Evolutionary conservation across 1,140 invertebrate genomes (phyloP).

Genomic region (Myzus persicae): DNA sequence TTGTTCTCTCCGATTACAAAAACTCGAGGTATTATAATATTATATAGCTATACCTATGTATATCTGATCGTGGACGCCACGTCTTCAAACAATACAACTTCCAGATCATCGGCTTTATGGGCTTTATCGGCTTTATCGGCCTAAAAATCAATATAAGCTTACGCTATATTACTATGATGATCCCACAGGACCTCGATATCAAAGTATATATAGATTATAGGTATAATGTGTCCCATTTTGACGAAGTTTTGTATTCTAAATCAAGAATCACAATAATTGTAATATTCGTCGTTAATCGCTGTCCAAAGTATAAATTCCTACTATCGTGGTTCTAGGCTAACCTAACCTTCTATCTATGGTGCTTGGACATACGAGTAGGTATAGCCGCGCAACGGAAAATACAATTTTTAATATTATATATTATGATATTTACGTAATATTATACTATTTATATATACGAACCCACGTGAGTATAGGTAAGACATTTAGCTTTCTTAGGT

Average conservation of each 20-base stretch:
- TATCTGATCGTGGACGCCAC: not conserved
- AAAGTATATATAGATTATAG: not conserved
- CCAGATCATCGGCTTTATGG: not conserved
- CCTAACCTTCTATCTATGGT: no score
- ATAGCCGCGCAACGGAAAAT: no score
- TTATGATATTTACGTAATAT: not conserved
- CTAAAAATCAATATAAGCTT: not conserved
- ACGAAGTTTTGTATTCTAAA: not conserved
- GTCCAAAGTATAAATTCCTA: not conserved
- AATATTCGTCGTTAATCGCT: not conserved
- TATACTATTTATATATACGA: not conserved
- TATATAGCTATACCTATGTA: not conserved
- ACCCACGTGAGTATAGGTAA: not conserved
- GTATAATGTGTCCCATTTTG: not conserved
- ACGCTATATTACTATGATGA: not conserved
- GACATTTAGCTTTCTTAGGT: not conserved
- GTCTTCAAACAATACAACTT: constrained; percentile 13
- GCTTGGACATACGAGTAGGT: no score
- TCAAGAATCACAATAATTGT: not conserved
- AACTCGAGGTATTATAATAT: not conserved
- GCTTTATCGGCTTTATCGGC: not conserved
- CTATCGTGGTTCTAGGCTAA: no score
- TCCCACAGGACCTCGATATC: not conserved
- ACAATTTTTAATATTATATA: no score
- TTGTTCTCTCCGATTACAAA: not conserved